Evolutionary conservation across 2,113 vertebrate species (phyloP).

Genomic region (Otolemur garnettii): DNA sequence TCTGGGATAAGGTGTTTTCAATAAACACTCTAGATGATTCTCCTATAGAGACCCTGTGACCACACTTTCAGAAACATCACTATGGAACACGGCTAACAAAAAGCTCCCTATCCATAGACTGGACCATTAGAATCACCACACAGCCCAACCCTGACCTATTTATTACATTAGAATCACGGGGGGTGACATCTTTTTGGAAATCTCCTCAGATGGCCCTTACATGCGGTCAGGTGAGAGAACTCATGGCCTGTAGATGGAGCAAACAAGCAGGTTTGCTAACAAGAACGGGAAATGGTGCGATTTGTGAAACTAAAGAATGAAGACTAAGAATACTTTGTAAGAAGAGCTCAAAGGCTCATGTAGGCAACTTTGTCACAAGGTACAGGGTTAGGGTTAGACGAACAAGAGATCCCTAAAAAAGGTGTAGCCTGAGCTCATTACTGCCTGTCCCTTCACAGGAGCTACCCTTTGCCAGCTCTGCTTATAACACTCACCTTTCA

Average conservation of each 20-base stretch:
- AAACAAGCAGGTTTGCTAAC: not conserved
- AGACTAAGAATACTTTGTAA: not conserved
- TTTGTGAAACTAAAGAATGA: slow-evolving; percentile 30
- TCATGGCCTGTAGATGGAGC: not conserved
- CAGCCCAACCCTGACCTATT: not conserved
- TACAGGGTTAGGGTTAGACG: not conserved
- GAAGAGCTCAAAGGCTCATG: not conserved
- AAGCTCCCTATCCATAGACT: not conserved
- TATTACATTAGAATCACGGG: not conserved
- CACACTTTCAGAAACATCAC: not conserved
- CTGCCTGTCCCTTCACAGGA: not conserved
- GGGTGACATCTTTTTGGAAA: not conserved
- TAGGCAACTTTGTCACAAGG: not conserved
- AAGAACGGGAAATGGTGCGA: not conserved
- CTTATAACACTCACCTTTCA: not conserved
- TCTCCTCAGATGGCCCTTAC: not conserved
- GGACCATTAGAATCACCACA: not conserved
- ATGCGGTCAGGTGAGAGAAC: not conserved
- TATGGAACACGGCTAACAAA: not conserved
- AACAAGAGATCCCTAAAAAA: not conserved
- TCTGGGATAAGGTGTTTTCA: not conserved
- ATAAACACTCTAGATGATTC: not conserved
- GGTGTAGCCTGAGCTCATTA: not conserved
- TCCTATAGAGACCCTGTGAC: not conserved
- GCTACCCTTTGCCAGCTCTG: not conserved